Conservation (phyloP, 2,797 vertebrate genomes). For the Phrynocephalus guinanensis region DNA sequence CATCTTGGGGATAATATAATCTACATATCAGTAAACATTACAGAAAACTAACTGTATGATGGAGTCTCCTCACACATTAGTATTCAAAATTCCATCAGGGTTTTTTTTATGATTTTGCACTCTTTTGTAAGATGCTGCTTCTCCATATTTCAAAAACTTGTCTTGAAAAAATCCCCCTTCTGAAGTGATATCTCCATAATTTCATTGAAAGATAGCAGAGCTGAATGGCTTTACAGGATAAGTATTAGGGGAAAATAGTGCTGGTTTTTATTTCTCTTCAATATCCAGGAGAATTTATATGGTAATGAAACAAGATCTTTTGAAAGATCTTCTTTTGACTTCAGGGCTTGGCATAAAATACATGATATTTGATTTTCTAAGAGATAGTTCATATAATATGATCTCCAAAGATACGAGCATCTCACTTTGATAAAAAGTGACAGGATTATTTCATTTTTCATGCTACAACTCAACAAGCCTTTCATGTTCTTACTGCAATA, state of each 20-base stretch:
- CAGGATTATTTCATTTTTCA: slow-evolving; percentile 4
- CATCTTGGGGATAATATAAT: background rate
- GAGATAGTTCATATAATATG: slow-evolving; percentile 1
- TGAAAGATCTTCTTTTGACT: background rate
- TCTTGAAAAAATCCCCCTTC: background rate
- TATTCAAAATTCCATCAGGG: background rate
- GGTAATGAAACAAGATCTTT: background rate
- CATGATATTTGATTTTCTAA: slow-evolving; percentile 4
- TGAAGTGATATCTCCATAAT: background rate
- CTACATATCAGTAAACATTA: slow-evolving; percentile 4
- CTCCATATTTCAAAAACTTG: background rate
- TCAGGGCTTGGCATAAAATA: slow-evolving; percentile 2
- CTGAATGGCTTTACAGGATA: background rate
- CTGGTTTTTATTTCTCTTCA: slow-evolving; percentile 2
- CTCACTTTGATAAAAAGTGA: background rate
- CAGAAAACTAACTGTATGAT: background rate
- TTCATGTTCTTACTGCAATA: slow-evolving; percentile 20
- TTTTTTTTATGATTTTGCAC: background rate
- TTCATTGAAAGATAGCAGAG: background rate
- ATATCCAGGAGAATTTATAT: background rate
- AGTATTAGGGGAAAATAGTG: background rate
- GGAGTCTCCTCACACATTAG: background rate
- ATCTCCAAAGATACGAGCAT: background rate
- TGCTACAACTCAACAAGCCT: slow-evolving; percentile 22
- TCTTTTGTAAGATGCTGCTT: background rate